A percentile compares a stretch with the other conserved stretches of the same genome.
phyloP scores from a whole-genome alignment of 2,797 vertebrate genomes.

The Neosilurus hyrtlii region DNA sequence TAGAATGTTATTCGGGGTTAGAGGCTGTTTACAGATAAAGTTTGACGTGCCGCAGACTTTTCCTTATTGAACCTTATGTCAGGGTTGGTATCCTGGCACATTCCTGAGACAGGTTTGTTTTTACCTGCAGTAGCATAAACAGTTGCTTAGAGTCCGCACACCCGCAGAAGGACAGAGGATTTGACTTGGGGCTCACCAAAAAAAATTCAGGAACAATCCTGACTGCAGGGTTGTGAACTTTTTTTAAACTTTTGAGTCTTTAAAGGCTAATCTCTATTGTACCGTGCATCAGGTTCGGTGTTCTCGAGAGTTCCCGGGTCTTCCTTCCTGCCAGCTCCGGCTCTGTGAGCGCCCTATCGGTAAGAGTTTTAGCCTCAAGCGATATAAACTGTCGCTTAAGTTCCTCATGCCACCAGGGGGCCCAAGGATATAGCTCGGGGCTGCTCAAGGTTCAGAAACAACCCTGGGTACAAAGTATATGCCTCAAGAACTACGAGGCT shows the following conservation, averaged over 20 bases:
- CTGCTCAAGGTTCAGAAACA: background rate
- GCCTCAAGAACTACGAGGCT: background rate
- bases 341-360: background rate
- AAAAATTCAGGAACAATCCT: background rate
- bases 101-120: background rate
- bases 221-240: background rate
- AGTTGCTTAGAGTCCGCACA: background rate
- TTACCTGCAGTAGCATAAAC: background rate
- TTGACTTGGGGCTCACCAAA: background rate
- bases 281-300: background rate
- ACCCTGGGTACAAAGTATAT: background rate
- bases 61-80: background rate
- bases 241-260: background rate
- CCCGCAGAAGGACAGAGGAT: background rate
- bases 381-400: background rate
- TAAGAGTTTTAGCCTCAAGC: background rate
- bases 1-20: slow-evolving; percentile 1
- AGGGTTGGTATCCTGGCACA: background rate
- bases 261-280: background rate
- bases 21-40: background rate
- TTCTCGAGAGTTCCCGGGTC: background rate
- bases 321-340: background rate
- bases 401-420: background rate
- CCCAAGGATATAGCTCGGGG: background rate
- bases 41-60: background rate